Base-by-base conservation (phyloP, 2,797 vertebrate species). In the Hozukius guyotensis region DNA sequence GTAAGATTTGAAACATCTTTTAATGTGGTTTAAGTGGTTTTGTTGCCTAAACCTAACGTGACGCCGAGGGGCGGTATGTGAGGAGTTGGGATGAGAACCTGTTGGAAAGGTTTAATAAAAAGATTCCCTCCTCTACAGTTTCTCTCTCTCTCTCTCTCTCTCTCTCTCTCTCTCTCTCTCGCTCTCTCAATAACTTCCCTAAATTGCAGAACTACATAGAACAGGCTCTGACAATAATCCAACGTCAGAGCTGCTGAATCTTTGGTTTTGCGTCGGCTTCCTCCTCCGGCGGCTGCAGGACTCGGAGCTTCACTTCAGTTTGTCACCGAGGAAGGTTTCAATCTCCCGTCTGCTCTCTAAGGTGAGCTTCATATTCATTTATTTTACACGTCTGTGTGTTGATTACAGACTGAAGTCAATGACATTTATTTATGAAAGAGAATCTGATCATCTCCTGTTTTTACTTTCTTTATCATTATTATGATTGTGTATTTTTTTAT, bases 171-270 rank as follows among this genome's bases (percentile, higher is more conserved):
- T 25, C 32, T 60, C 20, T 14, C 36, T 32, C 14, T 32, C 25
- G 42, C 52, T 55, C 22, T 56, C n/a, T 27, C n/a, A 20, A 11
- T 20, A 18, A 63, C 49, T 25, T 61, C 63, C 38, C 65, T 57
- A 10, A 77, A 82, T 73, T 75, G 75, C 86, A 88, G 90, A 92
- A 87, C 67, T 80, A 5, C 31, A 6, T 1, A 2, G 16, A 53
- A 18, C 11, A 2, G 2, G 5, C 31, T 38, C 22, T 63, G 80
- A 80, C 38, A 67, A 36, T n/a, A 0, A 42, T 7, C 68, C 12
- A 38, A 6, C 1, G 6, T 7, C 29, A 29, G 68, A 84, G 59
- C 62, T 84, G 88, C 86, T 88, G 90, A 88, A 46, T 82, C 38
- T 61, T 32, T 22, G 42, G 16, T 56, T 84, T 73, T 16, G 10